Conservation (phyloP, 2,888 invertebrate species). For the Arge pagana region DNA sequence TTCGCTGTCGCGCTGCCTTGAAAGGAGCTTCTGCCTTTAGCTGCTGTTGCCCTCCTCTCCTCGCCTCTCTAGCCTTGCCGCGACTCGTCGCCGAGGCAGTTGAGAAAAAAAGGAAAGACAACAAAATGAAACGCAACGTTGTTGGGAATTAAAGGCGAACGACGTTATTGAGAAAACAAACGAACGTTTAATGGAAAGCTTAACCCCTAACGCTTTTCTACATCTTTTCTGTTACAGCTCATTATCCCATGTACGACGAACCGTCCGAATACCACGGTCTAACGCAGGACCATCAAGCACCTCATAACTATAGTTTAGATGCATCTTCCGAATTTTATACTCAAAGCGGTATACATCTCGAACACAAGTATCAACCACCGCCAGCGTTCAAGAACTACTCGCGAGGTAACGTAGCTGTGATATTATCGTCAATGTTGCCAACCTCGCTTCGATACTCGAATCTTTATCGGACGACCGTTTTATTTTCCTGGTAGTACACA, state of each 20-base stretch:
- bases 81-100: no score
- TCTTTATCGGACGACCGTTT: no score
- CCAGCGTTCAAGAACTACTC: conserved; percentile 74
- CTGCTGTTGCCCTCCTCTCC: conserved; percentile 15
- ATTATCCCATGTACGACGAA: conserved; percentile 60
- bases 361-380: conserved; percentile 75
- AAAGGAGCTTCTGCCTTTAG: not conserved
- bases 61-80: conserved; percentile 8
- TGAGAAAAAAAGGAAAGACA: no score
- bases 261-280: conserved; percentile 64
- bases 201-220: not conserved
- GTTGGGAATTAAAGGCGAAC: no score
- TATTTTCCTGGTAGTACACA: no score
- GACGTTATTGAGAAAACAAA: not conserved
- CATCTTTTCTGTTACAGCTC: conserved; percentile 38
- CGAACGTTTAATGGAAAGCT: conserved; percentile 12
- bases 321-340: conserved; percentile 78
- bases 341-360: conserved; percentile 63
- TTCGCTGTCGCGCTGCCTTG: conserved; percentile 41
- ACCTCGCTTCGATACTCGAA: no score
- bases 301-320: conserved; percentile 67
- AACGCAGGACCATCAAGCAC: conserved; percentile 58
- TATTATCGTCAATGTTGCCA: no score
- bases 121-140: no score
- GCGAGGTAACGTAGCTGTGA: conserved; percentile 64